Evolutionary conservation across 2,797 vertebrate genomes (phyloP).

Genomic region (Tenualosa thibaudeaui): DNA sequence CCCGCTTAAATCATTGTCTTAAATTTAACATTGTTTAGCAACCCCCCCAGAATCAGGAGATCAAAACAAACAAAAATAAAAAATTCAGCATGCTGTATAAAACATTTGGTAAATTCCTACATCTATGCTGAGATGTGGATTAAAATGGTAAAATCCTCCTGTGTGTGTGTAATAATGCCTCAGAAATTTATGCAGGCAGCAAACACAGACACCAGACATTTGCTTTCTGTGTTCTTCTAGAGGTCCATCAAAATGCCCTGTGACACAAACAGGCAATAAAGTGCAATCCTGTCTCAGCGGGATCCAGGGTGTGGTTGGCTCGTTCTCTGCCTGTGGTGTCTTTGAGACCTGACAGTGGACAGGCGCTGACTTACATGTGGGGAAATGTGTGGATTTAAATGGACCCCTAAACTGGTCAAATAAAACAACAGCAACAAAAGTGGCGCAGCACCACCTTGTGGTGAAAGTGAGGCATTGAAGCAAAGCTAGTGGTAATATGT

Average conservation of each 20-base stretch:
- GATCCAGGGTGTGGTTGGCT: background rate
- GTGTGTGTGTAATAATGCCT: background rate
- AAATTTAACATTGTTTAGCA: background rate
- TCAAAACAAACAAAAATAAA: background rate
- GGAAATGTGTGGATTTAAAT: background rate
- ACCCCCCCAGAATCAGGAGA: background rate
- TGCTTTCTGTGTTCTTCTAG: background rate
- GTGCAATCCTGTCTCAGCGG: constrained; percentile 14
- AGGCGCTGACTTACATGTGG: background rate
- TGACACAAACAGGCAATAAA: constrained; percentile 7
- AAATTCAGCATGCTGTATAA: background rate
- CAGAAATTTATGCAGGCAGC: background rate
- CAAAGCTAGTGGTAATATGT: background rate
- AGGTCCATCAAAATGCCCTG: background rate
- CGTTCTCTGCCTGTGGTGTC: background rate
- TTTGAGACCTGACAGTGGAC: background rate
- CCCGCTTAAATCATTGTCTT: background rate
- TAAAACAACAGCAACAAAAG: background rate
- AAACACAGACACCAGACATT: background rate
- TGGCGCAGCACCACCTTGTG: background rate
- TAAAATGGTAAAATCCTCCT: constrained; percentile 1
- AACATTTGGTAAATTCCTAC: background rate
- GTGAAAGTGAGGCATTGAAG: background rate
- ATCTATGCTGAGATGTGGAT: background rate
- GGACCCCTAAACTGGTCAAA: background rate